Conservation (phyloP, 2,888 invertebrate genomes). For the Nudaria mundana region DNA sequence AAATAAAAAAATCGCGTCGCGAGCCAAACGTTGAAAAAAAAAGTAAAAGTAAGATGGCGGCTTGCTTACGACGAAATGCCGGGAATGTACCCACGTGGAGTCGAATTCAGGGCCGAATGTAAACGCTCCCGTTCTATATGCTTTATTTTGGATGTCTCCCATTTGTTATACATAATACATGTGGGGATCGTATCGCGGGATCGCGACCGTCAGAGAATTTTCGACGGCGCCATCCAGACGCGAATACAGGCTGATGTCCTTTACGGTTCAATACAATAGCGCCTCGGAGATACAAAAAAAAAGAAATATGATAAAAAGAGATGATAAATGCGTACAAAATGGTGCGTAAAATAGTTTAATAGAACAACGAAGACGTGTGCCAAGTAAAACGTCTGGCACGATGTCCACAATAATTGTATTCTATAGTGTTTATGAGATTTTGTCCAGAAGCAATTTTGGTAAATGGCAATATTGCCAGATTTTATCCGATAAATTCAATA, state of each 20-base stretch:
- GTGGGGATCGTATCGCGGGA: slow-evolving; percentile 71
- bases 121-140: slow-evolving; percentile 51
- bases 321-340: slow-evolving; percentile 15
- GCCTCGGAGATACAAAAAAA: slow-evolving; percentile 13
- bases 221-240: slow-evolving; percentile 70
- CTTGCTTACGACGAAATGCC: slow-evolving; percentile 57
- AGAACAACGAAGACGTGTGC: slow-evolving; percentile 12
- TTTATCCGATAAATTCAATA: too few relatives aligned
- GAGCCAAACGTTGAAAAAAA: slow-evolving; percentile 23
- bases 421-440: too few relatives aligned
- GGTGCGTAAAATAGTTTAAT: slow-evolving; percentile 17
- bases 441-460: too few relatives aligned
- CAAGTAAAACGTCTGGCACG: slow-evolving; percentile 8
- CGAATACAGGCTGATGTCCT: slow-evolving; percentile 56
- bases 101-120: slow-evolving; percentile 62
- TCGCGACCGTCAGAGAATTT: slow-evolving; percentile 72
- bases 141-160: slow-evolving; percentile 79
- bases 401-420: background rate
- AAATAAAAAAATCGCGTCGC: slow-evolving; percentile 24
- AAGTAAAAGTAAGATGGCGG: slow-evolving; percentile 33
- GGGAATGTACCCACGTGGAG: slow-evolving; percentile 69
- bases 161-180: slow-evolving; percentile 81
- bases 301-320: slow-evolving; percentile 9
- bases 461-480: too few relatives aligned
- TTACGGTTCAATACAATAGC: slow-evolving; percentile 20